phyloP scores from a whole-genome alignment of 2,113 vertebrate species.

The Neotoma lepida region DNA sequence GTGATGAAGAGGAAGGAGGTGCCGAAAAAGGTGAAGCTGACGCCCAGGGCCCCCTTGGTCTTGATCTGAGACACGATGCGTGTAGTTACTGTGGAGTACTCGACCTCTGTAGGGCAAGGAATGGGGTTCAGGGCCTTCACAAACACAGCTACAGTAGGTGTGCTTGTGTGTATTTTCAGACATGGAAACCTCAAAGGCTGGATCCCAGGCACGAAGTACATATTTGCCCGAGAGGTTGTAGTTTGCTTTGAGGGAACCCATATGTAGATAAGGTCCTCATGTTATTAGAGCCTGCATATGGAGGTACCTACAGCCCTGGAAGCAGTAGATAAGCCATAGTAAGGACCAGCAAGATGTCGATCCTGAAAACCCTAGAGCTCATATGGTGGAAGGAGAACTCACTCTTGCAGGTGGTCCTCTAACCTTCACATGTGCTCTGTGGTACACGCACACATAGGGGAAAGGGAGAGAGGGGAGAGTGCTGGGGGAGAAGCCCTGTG shows the following conservation, averaged over 20 bases:
- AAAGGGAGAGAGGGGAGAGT: too few species aligned
- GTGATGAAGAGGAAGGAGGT: constrained; percentile 99
- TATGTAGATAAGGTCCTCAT: too few species aligned
- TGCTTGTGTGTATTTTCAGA: not conserved
- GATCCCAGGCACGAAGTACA: not conserved
- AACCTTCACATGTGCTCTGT: not conserved
- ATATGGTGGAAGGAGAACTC: not conserved
- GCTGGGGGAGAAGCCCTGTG: not conserved
- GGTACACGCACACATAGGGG: too few species aligned
- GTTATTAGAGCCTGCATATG: not conserved
- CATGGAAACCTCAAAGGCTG: not conserved
- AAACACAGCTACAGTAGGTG: not conserved
- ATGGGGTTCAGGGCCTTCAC: not conserved
- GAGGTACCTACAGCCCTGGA: not conserved
- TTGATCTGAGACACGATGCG: constrained; percentile 99
- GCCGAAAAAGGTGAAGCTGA: constrained; percentile 96
- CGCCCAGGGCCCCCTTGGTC: constrained; percentile 96
- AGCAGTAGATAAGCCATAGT: not conserved
- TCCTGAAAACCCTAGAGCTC: not conserved
- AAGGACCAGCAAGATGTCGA: too few species aligned
- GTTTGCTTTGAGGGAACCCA: not conserved
- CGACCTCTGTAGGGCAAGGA: constrained; percentile 88
- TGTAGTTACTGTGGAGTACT: constrained; percentile 95
- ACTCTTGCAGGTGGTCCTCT: not conserved
- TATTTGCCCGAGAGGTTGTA: not conserved